Conservation (phyloP, 30 jellyfish, hydroid and myxozoan genomes). For the Nemopilema nomurai region DNA sequence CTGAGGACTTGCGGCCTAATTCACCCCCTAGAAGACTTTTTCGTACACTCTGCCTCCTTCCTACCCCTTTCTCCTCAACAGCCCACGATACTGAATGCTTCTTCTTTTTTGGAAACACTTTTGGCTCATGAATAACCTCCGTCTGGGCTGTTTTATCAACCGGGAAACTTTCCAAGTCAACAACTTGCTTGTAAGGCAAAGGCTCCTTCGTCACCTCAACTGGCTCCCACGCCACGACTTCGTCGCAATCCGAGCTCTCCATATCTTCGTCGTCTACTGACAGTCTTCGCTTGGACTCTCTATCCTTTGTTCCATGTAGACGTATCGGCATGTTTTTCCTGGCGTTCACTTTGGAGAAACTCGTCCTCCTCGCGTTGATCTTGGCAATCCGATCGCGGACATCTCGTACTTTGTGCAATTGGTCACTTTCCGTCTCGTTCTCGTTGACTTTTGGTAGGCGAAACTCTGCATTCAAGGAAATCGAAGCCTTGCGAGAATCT, state of each 20-base stretch:
- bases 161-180: not conserved
- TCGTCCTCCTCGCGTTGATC: slow-evolving; percentile 16
- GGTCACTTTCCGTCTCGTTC: not conserved
- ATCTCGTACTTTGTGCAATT: slow-evolving; percentile 19
- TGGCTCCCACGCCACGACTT: not conserved
- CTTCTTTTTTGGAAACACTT: not conserved
- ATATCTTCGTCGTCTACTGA: not conserved
- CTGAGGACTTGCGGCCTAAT: not conserved
- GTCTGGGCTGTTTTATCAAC: not conserved
- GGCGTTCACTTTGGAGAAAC: slow-evolving; percentile 6
- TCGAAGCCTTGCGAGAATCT: not conserved
- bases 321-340: slow-evolving; percentile 1
- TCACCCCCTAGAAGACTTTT: not conserved
- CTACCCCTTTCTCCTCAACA: not conserved
- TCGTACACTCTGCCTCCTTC: not conserved
- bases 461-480: not conserved
- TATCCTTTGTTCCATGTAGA: slow-evolving; percentile 4
- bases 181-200: too few relatives aligned
- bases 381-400: slow-evolving; percentile 20
- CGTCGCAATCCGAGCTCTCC: not conserved
- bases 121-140: not conserved
- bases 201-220: not conserved
- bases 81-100: not conserved
- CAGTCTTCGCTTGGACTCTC: too few relatives aligned
- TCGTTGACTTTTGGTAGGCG: not conserved